Base-by-base conservation (phyloP, 2,113 vertebrate species). In the Thryonomys swinderianus region DNA sequence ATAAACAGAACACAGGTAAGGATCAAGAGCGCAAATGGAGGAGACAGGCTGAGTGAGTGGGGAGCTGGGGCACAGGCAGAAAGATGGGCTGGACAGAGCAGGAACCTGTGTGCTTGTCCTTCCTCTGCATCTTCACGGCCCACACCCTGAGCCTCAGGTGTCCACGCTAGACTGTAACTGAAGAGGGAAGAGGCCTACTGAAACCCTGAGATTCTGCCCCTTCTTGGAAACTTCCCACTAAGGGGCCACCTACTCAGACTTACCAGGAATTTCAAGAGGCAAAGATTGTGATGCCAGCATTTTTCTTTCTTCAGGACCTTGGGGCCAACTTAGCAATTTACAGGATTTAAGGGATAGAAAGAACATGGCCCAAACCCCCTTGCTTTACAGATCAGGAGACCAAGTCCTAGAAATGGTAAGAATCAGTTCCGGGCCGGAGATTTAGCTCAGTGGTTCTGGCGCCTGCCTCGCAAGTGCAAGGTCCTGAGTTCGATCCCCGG, bases 11-110 rank as follows among this genome's bases (percentile, higher is more conserved):
- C 37, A 80, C 27, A 0, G 5, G 20, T 69, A 53, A 92, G 45
- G 53, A 91, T 87, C 81, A 97, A 96, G 48, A 90, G 53, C 94
- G 96, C 27, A 14, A 23, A 71, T 0, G 8, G 83, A 93, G 88
- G 96, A 94, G 88, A 59, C 14, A 4, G 78, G 61, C 64, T 42
- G 0, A 30, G 13, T 9, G 51, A 53, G 59, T 25, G 45, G 40
- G 14, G 66, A 69, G 92, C 21, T 6, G 40, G 13, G 20, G 0
- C 12, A 1, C 34, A 2, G 45, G 17, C 45, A 51, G 27, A 16
- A 45, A 0, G 3, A 14, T 7, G 27, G 30, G 74, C 74, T 34
- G 45, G 74, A 51, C 74, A 10, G 40, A 55, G 45, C 69, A 74
- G 34, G 71, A 61, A 62, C 40, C 64, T n/a, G 51, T 51, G 1